Conservation (phyloP, 1,140 invertebrate species). For the Sesamia nonagrioides region DNA sequence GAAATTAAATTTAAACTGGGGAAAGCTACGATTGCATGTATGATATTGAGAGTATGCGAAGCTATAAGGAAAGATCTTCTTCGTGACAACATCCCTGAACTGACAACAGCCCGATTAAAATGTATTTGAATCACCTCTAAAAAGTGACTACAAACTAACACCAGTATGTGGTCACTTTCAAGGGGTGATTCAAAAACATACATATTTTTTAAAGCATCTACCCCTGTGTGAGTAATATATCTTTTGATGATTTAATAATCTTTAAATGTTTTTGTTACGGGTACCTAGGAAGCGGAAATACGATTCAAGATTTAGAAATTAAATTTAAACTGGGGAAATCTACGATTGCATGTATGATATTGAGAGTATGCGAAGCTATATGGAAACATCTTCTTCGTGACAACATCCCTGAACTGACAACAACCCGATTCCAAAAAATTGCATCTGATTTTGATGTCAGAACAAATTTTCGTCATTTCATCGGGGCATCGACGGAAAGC, state of each 20-base stretch:
- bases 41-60: not conserved
- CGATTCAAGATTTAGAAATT: not conserved
- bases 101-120: no score
- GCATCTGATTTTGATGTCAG: no score
- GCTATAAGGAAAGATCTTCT: not conserved
- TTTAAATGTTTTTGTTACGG: not conserved
- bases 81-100: not conserved
- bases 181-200: conserved; percentile 2
- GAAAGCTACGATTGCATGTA: not conserved
- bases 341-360: not conserved
- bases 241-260: not conserved
- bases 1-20: not conserved
- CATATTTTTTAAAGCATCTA: no score
- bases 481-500: not conserved
- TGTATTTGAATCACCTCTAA: no score
- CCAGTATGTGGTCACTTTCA: not conserved
- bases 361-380: not conserved
- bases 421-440: no score
- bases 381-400: not conserved
- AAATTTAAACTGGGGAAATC: not conserved
- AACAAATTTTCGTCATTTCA: not conserved
- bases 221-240: no score
- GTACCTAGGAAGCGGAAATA: conserved; percentile 2
- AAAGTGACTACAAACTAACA: no score
- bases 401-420: not conserved